These are phyloP conservation scores for Tetragonisca angustula DNA, from an alignment of 2,888 invertebrate species.

Conservation along the genomic window DNA sequence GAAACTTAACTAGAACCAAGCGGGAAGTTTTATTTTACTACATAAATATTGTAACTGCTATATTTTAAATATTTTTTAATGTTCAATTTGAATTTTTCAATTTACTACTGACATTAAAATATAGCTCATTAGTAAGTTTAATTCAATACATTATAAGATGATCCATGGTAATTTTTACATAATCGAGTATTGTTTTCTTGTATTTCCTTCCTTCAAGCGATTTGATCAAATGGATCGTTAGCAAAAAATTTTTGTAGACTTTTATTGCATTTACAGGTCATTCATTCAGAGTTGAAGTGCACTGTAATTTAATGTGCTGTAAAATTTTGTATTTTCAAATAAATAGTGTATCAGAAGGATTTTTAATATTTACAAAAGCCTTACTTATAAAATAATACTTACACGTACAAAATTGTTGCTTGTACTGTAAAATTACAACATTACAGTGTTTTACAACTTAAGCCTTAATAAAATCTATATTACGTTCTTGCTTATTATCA, in stretches of 20 bases:
- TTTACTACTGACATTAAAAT: too few species aligned
- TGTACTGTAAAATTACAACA: neutral
- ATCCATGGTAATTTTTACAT: too few species aligned
- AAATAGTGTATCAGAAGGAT: conserved; percentile 18
- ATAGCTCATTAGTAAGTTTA: too few species aligned
- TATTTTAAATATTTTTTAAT: too few species aligned
- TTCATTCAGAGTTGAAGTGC: neutral
- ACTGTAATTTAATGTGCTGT: neutral
- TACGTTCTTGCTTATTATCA: neutral
- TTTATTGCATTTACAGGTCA: neutral
- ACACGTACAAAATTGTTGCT: conserved; percentile 21
- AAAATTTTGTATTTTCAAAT: neutral
- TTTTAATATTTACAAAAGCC: conserved; percentile 40
- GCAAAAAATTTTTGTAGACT: neutral
- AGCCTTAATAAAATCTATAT: neutral
- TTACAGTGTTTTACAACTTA: neutral
- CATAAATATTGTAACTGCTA: too few species aligned
- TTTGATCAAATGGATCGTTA: neutral
- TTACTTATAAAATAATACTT: conserved; percentile 36
- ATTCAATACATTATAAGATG: too few species aligned
- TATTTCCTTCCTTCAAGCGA: neutral
- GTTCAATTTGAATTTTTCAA: too few species aligned
- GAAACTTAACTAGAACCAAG: too few species aligned
- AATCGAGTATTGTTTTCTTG: too few species aligned
- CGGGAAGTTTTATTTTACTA: too few species aligned